phyloP scores from a whole-genome alignment of 2,888 invertebrate genomes.

The Glaucopsyche alexis region DNA sequence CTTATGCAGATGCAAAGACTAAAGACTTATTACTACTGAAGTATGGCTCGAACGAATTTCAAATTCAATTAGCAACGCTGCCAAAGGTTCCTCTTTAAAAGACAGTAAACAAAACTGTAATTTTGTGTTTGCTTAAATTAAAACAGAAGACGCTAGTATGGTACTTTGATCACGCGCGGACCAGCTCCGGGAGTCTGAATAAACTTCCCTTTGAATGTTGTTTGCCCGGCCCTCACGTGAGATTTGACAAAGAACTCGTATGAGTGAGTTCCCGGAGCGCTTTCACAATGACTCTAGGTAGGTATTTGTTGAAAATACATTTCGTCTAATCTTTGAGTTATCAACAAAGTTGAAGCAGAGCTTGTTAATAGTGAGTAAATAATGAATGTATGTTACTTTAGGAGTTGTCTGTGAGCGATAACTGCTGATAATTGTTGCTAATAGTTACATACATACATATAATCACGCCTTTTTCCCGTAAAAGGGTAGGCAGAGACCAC shows the following conservation, averaged over 20 bases:
- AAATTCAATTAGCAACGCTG: too few relatives aligned
- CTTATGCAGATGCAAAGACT: too few relatives aligned
- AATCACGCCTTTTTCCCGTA: too few relatives aligned
- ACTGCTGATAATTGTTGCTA: too few relatives aligned
- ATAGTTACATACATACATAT: too few relatives aligned
- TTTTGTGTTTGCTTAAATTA: conserved; percentile 24
- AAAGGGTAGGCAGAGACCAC: too few relatives aligned
- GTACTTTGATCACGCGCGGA: conserved; percentile 21
- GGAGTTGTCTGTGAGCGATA: too few relatives aligned
- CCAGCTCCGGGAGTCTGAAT: not conserved
- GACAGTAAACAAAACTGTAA: conserved; percentile 21
- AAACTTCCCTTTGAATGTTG: conserved; percentile 26
- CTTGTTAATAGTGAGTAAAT: not conserved
- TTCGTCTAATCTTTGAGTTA: not conserved
- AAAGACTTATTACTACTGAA: too few relatives aligned
- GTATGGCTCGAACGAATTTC: too few relatives aligned
- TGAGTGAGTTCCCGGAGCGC: not conserved
- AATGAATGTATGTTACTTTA: not conserved
- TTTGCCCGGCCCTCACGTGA: conserved; percentile 14
- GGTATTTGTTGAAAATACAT: not conserved
- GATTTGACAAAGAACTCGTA: conserved; percentile 12
- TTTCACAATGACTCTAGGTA: not conserved
- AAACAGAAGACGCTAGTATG: conserved; percentile 21
- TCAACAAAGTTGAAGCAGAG: not conserved
- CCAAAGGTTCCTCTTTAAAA: not conserved